phyloP scores from a whole-genome alignment of 2,113 vertebrate genomes.

The Dipodomys spectabilis region DNA sequence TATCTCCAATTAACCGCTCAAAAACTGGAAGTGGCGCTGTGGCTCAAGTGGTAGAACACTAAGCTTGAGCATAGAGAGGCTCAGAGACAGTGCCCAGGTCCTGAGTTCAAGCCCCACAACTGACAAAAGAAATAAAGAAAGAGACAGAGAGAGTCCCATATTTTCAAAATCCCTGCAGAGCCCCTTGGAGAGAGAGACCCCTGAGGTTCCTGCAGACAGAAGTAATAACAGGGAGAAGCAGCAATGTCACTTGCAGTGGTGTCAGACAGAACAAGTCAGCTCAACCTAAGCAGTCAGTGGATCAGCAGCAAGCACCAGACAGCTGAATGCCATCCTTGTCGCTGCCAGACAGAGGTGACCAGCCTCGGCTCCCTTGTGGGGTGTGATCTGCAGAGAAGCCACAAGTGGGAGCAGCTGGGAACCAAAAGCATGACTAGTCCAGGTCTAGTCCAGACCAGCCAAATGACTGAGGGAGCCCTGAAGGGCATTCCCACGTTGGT shows the following conservation, averaged over 20 bases:
- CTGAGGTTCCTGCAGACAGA: too few species aligned
- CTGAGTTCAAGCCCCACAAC: too few species aligned
- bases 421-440: too few species aligned
- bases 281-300: too few species aligned
- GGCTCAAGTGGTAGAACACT: too few species aligned
- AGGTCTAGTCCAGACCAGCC: background rate
- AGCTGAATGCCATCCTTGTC: accelerated
- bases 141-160: background rate
- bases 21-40: too few species aligned
- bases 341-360: background rate
- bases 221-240: accelerated
- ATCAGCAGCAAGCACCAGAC: background rate
- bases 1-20: too few species aligned
- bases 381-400: background rate
- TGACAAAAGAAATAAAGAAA: too few species aligned
- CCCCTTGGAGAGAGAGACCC: background rate
- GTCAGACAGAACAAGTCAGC: background rate
- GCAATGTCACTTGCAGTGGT: accelerated
- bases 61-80: too few species aligned
- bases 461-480: background rate
- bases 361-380: accelerated
- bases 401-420: background rate
- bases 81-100: too few species aligned
- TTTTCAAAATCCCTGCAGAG: background rate
- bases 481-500: too few species aligned